phyloP scores from a whole-genome alignment of 2,113 vertebrate species.

The Machaerirhynchus nigripectus region DNA sequence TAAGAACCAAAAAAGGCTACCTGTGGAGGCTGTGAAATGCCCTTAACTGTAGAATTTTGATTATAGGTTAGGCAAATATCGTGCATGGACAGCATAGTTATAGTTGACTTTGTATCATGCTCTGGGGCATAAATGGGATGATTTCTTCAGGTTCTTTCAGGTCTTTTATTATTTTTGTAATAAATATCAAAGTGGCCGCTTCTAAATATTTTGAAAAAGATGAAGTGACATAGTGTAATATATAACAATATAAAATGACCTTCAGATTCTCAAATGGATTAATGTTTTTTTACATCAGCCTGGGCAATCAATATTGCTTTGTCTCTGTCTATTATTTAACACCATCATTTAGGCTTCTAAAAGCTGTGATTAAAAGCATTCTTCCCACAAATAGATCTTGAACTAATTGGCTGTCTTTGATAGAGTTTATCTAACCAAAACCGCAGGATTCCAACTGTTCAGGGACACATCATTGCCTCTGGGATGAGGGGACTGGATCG shows the following conservation, averaged over 20 bases:
- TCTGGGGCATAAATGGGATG: neutral
- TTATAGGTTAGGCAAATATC: neutral
- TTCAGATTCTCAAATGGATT: neutral
- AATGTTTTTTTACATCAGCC: neutral
- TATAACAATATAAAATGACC: neutral
- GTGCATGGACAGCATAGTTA: neutral
- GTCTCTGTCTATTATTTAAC: neutral
- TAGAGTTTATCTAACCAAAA: neutral
- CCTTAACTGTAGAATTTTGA: neutral
- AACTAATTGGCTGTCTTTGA: neutral
- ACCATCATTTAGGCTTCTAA: neutral
- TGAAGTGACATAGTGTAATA: neutral
- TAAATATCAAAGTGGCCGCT: neutral
- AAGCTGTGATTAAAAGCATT: slow-evolving; percentile 36
- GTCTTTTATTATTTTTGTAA: neutral
- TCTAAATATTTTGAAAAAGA: neutral
- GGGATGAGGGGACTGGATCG: neutral
- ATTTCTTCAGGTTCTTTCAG: neutral
- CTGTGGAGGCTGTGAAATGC: neutral
- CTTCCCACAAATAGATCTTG: neutral
- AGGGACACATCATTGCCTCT: neutral
- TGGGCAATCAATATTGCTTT: neutral
- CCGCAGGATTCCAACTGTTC: neutral
- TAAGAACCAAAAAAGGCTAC: neutral
- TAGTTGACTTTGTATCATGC: neutral